Evolutionary conservation across 2,888 invertebrate genomes (phyloP), one percentile per base, ranked within the genome.

Genomic region (Oscheius sp.): DNA sequence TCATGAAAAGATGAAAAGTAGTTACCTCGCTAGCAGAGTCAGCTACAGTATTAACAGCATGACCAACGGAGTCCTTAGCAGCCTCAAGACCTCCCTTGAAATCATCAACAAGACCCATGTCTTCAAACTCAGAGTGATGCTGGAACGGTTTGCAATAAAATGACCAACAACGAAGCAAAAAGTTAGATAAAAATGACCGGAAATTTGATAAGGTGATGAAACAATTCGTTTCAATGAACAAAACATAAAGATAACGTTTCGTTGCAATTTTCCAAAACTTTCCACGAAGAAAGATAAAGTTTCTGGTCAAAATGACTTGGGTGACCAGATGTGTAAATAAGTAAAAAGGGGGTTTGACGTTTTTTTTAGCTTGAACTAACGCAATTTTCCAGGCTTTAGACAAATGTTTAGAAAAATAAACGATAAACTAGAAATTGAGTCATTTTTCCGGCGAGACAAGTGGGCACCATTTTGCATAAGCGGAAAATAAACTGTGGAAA

Each of bases 61-160:
- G n/a, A 15, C n/a, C 23, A 29, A 33, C 37, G n/a, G 42, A 15
- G 12, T 53, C 39, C 45, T 45, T 55, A 45, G 48, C 50, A n/a
- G 48, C n/a, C 15, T 27, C 61, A 6, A 61, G 12, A 20, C 27
- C 37, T 39, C 25, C n/a, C 27, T 61, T 37, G 17, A 61, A 15
- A n/a, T 61, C 20, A 27, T 61, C 61, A 15, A 55, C 17, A 20
- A 55, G 55, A 6, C 61, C 61, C 61, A 61, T 61, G 25, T 55
- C 55, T 55, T 55, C 55, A 23, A 12, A 23, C 12, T 48, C 48
- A 48, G 48, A 48, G 48, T 37, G 37, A 37, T 8, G 37, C 37
- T n/a, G n/a, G n/a, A n/a, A n/a, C n/a, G n/a, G n/a, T n/a, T n/a
- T n/a, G n/a, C n/a, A n/a, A n/a, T n/a, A n/a, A n/a, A n/a, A n/a